Evolutionary conservation across 2,888 invertebrate genomes (phyloP).

Genomic region (Euproctis similis): DNA sequence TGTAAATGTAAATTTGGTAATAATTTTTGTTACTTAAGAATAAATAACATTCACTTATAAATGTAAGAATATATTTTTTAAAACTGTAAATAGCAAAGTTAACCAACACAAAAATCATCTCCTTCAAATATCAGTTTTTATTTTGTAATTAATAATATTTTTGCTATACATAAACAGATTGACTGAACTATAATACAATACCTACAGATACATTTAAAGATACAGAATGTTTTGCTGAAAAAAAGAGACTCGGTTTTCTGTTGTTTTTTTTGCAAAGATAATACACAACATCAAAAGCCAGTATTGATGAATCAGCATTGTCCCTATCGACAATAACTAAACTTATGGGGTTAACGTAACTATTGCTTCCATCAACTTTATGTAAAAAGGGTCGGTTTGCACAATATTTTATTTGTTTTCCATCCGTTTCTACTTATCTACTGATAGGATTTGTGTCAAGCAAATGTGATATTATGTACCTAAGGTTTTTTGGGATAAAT

Average conservation of each 20-base stretch:
- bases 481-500: too few relatives aligned
- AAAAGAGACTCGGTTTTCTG: too few relatives aligned
- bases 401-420: conserved; percentile 4
- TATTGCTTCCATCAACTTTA: neutral
- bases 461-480: conserved; percentile 2
- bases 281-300: neutral
- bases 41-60: too few relatives aligned
- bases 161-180: neutral
- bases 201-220: neutral
- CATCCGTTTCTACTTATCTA: conserved; percentile 3
- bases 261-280: too few relatives aligned
- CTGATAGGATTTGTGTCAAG: conserved; percentile 5
- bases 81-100: too few relatives aligned
- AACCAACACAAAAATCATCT: neutral
- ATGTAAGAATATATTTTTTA: too few relatives aligned
- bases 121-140: neutral
- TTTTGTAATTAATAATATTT: neutral
- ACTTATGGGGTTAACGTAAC: neutral
- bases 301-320: neutral
- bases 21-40: too few relatives aligned
- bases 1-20: too few relatives aligned
- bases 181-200: neutral
- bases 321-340: neutral
- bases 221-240: neutral
- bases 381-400: too few relatives aligned